These are phyloP conservation scores for Tetragonula carbonaria DNA, from an alignment of 2,888 invertebrate species.

Conservation along the genomic window DNA sequence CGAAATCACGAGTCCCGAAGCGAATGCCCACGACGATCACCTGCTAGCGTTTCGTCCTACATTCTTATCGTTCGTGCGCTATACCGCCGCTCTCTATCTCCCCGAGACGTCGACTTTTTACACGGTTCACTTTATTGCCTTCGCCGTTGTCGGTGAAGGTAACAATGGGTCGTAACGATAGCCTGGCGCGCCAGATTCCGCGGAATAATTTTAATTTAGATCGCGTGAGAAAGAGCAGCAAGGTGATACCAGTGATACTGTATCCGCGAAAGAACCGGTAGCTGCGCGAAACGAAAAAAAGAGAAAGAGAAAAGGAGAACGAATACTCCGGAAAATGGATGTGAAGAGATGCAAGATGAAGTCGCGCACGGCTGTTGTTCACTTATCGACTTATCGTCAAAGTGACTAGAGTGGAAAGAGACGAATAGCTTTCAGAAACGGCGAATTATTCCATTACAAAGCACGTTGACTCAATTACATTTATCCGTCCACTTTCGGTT, in stretches of 20 bases:
- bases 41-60: slow-evolving; percentile 61
- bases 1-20: slow-evolving; percentile 66
- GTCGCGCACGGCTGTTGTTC: slow-evolving; percentile 15
- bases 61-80: slow-evolving; percentile 48
- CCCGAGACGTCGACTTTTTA: slow-evolving; percentile 7
- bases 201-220: slow-evolving; percentile 55
- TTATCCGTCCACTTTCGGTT: slow-evolving; percentile 37
- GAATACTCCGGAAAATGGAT: neutral
- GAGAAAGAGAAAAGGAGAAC: neutral
- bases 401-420: slow-evolving; percentile 36
- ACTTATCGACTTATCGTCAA: slow-evolving; percentile 1
- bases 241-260: neutral
- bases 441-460: slow-evolving; percentile 60
- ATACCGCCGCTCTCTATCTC: neutral
- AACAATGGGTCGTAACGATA: slow-evolving; percentile 59
- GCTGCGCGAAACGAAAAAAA: neutral
- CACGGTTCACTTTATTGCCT: slow-evolving; percentile 43
- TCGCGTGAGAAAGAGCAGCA: slow-evolving; percentile 49
- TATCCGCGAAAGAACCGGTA: neutral
- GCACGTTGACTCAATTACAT: slow-evolving; percentile 68
- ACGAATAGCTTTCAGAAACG: slow-evolving; percentile 42
- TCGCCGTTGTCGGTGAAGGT: slow-evolving; percentile 2
- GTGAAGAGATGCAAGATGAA: neutral
- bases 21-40: slow-evolving; percentile 63
- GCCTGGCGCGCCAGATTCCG: slow-evolving; percentile 30